Evolutionary conservation across 35 echinoderm and acorn worm genomes (phyloP).

Genomic region (Holothuria glaberrima): DNA sequence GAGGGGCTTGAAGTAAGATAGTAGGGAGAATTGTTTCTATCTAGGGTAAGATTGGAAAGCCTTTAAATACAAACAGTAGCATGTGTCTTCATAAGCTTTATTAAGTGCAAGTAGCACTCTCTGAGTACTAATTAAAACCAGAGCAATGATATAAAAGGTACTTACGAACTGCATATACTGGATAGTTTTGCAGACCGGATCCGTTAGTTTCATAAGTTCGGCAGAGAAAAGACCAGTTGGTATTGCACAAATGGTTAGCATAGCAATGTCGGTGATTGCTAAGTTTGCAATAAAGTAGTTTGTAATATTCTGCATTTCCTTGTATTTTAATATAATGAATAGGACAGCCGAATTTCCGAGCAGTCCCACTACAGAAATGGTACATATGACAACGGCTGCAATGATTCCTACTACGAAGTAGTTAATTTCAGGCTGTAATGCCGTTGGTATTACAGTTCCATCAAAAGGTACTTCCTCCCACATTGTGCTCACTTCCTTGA

Average conservation of each 20-base stretch:
- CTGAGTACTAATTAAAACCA: too few relatives aligned
- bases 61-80: too few relatives aligned
- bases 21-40: too few relatives aligned
- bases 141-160: slow-evolving; percentile 39
- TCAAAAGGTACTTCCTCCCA: too few relatives aligned
- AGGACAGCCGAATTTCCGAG: slow-evolving; percentile 86
- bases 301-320: slow-evolving; percentile 98
- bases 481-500: too few relatives aligned
- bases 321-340: slow-evolving; percentile 82
- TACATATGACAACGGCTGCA: not conserved
- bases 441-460: too few relatives aligned
- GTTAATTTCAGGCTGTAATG: too few relatives aligned
- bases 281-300: slow-evolving; percentile 99
- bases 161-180: slow-evolving; percentile 99
- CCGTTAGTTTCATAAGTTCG: slow-evolving; percentile 39
- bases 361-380: slow-evolving; percentile 80
- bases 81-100: too few relatives aligned
- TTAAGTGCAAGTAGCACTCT: too few relatives aligned
- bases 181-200: slow-evolving; percentile 76
- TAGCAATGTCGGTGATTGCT: slow-evolving; percentile 88
- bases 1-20: too few relatives aligned
- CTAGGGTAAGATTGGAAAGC: too few relatives aligned
- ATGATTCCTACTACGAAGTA: not conserved
- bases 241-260: slow-evolving; percentile 81
- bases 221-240: slow-evolving; percentile 71